Evolutionary conservation across 2,113 vertebrate genomes (phyloP).

Genomic region (Tachysurus fulvidraco): DNA sequence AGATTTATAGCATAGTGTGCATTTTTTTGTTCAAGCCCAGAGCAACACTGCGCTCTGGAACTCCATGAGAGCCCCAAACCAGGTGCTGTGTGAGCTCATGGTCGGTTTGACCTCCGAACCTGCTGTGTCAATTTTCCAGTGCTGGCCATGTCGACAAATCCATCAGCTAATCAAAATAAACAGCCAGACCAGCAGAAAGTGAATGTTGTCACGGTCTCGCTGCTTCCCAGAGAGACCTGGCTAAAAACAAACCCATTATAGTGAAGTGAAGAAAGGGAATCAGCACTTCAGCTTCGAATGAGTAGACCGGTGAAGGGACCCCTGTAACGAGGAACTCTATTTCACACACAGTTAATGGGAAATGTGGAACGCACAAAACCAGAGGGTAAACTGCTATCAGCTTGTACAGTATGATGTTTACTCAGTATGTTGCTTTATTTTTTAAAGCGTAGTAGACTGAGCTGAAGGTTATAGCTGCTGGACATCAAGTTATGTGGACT

Average conservation of each 20-base stretch:
- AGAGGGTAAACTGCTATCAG: not conserved
- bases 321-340: conserved; percentile 64
- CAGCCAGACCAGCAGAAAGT: conserved; percentile 75
- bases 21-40: not conserved
- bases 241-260: conserved; percentile 76
- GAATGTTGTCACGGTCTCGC: conserved; percentile 64
- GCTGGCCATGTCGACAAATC: conserved; percentile 67
- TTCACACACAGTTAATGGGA: conserved; percentile 47
- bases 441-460: not conserved
- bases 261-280: conserved; percentile 62
- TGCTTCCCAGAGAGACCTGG: conserved; percentile 66
- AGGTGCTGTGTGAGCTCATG: not conserved
- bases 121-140: conserved; percentile 72
- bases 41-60: not conserved
- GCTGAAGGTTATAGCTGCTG: not conserved
- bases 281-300: conserved; percentile 66
- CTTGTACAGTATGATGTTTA: not conserved
- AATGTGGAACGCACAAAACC: not conserved
- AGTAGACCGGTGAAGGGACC: not conserved
- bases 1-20: not conserved
- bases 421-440: not conserved
- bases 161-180: conserved; percentile 81
- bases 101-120: conserved; percentile 52
- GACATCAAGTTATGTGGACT: not conserved
- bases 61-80: not conserved